A percentile compares a stretch with the other conserved stretches of the same genome.
Conservation (phyloP, 2,113 vertebrate genomes). For the Taurulus bubalis region DNA sequence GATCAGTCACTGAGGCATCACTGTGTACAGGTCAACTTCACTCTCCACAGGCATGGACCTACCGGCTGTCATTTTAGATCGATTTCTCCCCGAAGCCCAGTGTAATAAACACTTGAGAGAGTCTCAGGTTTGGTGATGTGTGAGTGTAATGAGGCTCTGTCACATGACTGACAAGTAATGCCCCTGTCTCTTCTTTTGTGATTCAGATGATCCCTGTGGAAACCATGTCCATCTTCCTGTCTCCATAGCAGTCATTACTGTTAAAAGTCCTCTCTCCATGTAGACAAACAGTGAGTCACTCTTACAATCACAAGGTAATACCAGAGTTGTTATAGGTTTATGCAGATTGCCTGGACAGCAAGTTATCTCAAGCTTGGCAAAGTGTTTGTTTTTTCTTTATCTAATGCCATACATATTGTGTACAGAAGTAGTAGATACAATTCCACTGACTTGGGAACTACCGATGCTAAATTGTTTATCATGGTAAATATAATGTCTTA, state of each 20-base stretch:
- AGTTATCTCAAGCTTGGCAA: not conserved
- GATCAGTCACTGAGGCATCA: conserved; percentile 38
- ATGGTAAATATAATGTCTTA: conserved; percentile 14
- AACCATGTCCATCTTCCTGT: conserved; percentile 29
- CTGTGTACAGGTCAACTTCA: conserved; percentile 53
- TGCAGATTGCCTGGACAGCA: not conserved
- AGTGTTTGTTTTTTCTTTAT: conserved; percentile 1
- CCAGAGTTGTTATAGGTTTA: not conserved
- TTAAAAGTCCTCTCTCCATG: not conserved
- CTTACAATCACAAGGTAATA: not conserved
- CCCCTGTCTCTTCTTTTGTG: conserved; percentile 44
- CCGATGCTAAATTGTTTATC: conserved; percentile 18
- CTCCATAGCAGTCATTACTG: conserved; percentile 13
- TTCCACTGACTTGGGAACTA: not conserved
- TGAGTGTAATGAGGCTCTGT: conserved; percentile 74
- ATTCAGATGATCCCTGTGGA: conserved; percentile 50
- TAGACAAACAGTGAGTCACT: conserved; percentile 3
- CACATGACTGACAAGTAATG: conserved; percentile 77
- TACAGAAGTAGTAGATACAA: not conserved
- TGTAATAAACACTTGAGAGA: conserved; percentile 80
- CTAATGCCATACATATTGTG: not conserved
- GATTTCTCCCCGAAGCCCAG: conserved; percentile 71
- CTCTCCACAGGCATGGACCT: conserved; percentile 61
- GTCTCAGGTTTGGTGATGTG: conserved; percentile 64
- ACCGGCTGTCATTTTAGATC: conserved; percentile 81